These are phyloP conservation scores for Bolborhynchus lineola DNA, from an alignment of 2,113 vertebrate genomes.

Conservation along the genomic window DNA sequence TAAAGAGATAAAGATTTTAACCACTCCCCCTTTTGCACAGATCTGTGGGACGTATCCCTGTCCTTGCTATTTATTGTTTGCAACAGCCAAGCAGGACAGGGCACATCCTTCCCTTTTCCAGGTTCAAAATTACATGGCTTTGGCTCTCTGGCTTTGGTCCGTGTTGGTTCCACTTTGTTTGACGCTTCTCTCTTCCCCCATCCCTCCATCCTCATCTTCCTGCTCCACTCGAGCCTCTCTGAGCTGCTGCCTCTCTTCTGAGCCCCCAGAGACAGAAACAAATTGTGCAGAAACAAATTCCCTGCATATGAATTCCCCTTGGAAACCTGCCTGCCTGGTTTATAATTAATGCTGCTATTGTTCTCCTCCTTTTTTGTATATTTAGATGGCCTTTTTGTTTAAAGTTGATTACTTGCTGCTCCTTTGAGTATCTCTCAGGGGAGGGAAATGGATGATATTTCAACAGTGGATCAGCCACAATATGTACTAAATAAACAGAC, in stretches of 20 bases:
- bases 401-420: conserved; percentile 38
- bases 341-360: conserved; percentile 60
- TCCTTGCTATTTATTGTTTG: neutral
- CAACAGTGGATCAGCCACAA: neutral
- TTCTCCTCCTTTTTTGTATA: conserved; percentile 44
- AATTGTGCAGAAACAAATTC: conserved; percentile 13
- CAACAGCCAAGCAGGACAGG: neutral
- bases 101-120: neutral
- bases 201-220: neutral
- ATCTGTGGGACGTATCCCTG: neutral
- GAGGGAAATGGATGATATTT: conserved; percentile 41
- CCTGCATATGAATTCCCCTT: neutral
- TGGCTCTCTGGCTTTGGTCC: neutral
- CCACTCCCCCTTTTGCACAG: neutral
- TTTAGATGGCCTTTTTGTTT: conserved; percentile 64
- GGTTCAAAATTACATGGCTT: neutral
- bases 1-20: neutral
- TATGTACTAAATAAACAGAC: conserved; percentile 47
- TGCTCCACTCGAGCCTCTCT: neutral
- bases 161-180: neutral
- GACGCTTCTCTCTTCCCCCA: neutral
- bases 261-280: neutral
- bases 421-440: conserved; percentile 23
- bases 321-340: neutral
- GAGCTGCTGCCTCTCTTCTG: neutral